A percentile compares a stretch with the other conserved stretches of the same genome.
Evolutionary conservation across 1,140 invertebrate genomes (phyloP).

Genomic region (Lepidurus arcticus): DNA sequence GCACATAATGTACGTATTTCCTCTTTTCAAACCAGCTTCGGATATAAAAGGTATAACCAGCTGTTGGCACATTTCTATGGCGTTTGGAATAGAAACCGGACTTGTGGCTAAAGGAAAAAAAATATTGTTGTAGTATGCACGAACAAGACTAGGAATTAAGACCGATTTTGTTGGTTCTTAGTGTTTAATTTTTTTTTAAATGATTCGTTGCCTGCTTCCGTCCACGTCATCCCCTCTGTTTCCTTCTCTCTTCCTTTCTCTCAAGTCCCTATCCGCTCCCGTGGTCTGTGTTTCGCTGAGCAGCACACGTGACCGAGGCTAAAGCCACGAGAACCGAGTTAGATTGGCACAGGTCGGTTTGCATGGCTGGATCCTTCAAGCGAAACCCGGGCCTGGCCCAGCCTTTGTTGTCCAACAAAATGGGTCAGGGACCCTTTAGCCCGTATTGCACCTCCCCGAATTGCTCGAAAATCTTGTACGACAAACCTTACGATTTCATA

Average conservation of each 20-base stretch:
- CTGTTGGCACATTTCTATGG: no score
- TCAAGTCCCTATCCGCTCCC: background rate
- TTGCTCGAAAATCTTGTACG: background rate
- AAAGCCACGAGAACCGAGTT: background rate
- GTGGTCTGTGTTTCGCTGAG: background rate
- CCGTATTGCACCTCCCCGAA: conserved; percentile 7
- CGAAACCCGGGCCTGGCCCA: conserved; percentile 16
- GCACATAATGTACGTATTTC: no score
- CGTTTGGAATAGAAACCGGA: no score
- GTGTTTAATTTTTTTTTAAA: background rate
- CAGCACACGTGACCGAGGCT: conserved; percentile 20
- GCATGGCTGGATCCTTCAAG: background rate
- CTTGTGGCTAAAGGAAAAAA: no score
- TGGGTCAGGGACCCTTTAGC: conserved; percentile 20
- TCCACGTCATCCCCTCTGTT: background rate
- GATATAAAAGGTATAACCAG: no score
- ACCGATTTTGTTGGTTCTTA: background rate
- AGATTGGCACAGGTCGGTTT: background rate
- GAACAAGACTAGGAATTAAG: no score
- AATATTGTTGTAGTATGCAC: no score
- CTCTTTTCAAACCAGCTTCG: no score
- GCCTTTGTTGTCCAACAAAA: conserved; percentile 17
- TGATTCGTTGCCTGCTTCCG: background rate
- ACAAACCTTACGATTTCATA: conserved; percentile 63
- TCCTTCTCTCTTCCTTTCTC: background rate